phyloP scores from a whole-genome alignment of 1,140 invertebrate species.

The Phortica variegata region DNA sequence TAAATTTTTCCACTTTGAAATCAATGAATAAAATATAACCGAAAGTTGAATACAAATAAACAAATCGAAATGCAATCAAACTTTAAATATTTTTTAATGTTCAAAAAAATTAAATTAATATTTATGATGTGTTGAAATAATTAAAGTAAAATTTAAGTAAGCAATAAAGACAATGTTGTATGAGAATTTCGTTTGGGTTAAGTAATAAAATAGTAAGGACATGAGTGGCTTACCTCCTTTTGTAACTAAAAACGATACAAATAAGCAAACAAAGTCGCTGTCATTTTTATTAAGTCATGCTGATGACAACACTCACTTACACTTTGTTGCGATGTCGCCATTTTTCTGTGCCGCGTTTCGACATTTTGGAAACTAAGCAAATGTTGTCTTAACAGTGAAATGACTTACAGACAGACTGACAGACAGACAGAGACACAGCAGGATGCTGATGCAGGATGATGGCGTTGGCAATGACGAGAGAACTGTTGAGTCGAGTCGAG shows the following conservation, averaged over 20 bases:
- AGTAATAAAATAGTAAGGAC: neutral
- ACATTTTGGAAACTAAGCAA: conserved; percentile 41
- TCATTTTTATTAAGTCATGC: conserved; percentile 48
- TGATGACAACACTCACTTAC: conserved; percentile 12
- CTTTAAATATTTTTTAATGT: too few species aligned
- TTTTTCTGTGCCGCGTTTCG: too few species aligned
- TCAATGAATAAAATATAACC: too few species aligned
- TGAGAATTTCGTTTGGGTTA: neutral
- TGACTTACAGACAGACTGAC: conserved; percentile 22
- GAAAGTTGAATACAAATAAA: too few species aligned
- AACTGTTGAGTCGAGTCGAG: conserved; percentile 45
- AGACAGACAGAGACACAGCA: conserved; percentile 38
- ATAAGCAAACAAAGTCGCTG: conserved; percentile 36
- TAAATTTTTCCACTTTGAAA: too few species aligned
- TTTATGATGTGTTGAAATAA: too few species aligned
- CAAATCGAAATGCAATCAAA: too few species aligned
- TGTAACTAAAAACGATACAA: neutral
- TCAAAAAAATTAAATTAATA: too few species aligned
- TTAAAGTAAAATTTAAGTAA: too few species aligned
- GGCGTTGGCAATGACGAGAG: conserved; percentile 11
- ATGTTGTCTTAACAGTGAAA: conserved; percentile 38
- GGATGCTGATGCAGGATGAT: conserved; percentile 7
- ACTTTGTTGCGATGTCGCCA: neutral
- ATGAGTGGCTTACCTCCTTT: neutral
- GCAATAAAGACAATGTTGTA: too few species aligned